Evolutionary conservation across 1,140 invertebrate genomes (phyloP).

Genomic region (Thalassaphorura encarpata): DNA sequence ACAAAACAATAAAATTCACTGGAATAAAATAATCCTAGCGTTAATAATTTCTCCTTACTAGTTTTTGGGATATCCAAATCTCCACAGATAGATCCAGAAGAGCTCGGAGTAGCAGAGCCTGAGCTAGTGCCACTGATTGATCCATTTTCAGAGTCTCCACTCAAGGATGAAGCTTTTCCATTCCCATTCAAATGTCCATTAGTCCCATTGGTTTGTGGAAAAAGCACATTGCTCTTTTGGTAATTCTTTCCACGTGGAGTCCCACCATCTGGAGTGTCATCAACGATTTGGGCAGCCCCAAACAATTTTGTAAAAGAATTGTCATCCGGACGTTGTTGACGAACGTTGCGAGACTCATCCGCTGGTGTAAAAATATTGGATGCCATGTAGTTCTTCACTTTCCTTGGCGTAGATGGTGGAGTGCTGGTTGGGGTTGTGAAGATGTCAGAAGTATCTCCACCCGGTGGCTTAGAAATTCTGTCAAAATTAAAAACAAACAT

Average conservation of each 20-base stretch:
- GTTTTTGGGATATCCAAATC: constrained; percentile 4
- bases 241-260: constrained; percentile 36
- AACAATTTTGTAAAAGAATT: constrained; percentile 45
- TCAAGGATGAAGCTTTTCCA: constrained; percentile 11
- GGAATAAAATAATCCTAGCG: no score
- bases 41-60: no score
- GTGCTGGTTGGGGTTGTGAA: constrained; percentile 42
- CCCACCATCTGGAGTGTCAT: constrained; percentile 31
- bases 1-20: neutral
- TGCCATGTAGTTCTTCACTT: constrained; percentile 31
- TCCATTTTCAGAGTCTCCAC: constrained; percentile 37
- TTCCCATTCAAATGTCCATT: constrained; percentile 37
- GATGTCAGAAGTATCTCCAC: constrained; percentile 53
- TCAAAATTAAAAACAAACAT: constrained; percentile 21
- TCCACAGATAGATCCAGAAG: constrained; percentile 3
- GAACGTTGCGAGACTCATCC: constrained; percentile 24
- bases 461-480: constrained; percentile 56
- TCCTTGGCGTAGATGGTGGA: constrained; percentile 39
- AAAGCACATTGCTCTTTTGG: constrained; percentile 36
- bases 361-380: constrained; percentile 31
- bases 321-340: constrained; percentile 44
- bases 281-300: constrained; percentile 35
- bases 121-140: constrained; percentile 3
- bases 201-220: constrained; percentile 37
- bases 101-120: constrained; percentile 2